Base-by-base conservation (phyloP, 2,888 invertebrate species). In the Periphyllus acericola region DNA sequence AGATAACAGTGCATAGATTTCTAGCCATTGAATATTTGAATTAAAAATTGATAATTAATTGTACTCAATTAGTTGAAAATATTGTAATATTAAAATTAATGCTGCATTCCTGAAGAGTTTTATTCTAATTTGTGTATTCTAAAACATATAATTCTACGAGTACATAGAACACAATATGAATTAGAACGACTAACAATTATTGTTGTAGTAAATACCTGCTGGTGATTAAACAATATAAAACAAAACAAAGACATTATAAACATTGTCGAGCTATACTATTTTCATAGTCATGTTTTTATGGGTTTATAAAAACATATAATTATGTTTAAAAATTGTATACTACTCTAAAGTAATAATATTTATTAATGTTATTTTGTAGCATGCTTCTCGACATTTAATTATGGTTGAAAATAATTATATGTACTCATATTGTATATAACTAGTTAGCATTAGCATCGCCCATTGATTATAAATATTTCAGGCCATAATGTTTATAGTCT, bases 251-350 rank as follows among this genome's bases (percentile, higher is more conserved):
- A 80, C 2, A 46, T 25, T 82, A 71, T 34, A 71, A 32, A 36
- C 34, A 36, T 36, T 32, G 36, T 36, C 32, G 74, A 21, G 32
- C 74, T 46, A 32, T 52, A 46, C 40, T 34, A 46, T 72, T 72
- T 82, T 82, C 72, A 52, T 72, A 52, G 4, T 82, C 21, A 2
- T 21, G 11, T 72, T 71, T 81, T 79, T 82, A 72, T 72, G 52
- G 25, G 11, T 32, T 82, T 52, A 34, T 72, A 72, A 82, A 71
- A 82, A 14, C 25, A 40, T 71, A 32, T 68, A 46, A 81, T 80
- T 36, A 40, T 14, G 40, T 32, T 68, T 68, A 46, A 46, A 71
- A 66, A 71, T 19, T 21, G 36, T 36, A 36, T 36, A 36, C 36
- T 36, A 74, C 21, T 36, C 36, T 74, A 17, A 72, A 32, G 34